Conservation (phyloP, 2,797 vertebrate species). For the Phalanger gymnotis region DNA sequence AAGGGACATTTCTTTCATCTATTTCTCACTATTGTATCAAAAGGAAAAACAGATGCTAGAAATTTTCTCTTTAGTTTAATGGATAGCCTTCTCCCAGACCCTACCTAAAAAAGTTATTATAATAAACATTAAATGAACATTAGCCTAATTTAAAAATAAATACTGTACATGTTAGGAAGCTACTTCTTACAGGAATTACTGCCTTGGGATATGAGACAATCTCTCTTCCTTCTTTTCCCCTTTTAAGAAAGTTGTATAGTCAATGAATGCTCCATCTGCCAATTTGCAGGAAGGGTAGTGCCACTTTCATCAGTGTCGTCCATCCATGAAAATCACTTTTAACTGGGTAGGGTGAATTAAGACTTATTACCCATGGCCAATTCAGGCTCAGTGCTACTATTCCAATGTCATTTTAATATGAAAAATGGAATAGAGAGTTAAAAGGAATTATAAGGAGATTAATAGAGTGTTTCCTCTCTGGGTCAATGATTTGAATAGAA, state of each 20-base stretch:
- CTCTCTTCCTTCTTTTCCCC: background rate
- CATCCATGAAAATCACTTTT: conserved; percentile 6
- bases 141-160: conserved; percentile 79
- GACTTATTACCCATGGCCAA: background rate
- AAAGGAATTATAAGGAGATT: background rate
- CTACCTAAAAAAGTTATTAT: conserved; percentile 56
- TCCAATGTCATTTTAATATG: background rate
- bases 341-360: background rate
- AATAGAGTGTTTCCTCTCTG: background rate
- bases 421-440: background rate
- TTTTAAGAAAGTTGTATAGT: background rate
- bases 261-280: conserved; percentile 41
- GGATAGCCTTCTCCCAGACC: conserved; percentile 32
- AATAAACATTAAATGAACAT: conserved; percentile 77
- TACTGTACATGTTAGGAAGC: conserved; percentile 54
- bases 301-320: background rate
- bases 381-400: background rate
- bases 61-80: conserved; percentile 46
- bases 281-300: conserved; percentile 3
- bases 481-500: background rate
- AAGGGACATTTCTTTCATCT: background rate
- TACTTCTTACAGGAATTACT: conserved; percentile 69
- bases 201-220: conserved; percentile 61
- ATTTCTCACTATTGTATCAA: background rate
- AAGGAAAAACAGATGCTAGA: conserved; percentile 21